Conservation (phyloP, 2,888 invertebrate genomes). For the Himalopsyche kuldschensis region DNA sequence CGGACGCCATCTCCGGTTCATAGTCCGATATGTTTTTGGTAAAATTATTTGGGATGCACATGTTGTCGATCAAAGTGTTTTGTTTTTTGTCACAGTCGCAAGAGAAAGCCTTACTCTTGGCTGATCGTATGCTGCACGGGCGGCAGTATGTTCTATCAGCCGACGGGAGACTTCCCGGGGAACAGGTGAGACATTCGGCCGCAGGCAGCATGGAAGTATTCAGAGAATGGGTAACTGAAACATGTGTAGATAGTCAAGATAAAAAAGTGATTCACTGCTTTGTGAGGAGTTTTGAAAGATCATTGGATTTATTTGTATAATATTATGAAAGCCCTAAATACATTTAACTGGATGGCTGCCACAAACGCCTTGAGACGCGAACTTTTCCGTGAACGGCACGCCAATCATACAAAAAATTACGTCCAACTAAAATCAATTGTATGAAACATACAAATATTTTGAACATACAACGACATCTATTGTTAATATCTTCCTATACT, state of each 20-base stretch:
- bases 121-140: conserved; percentile 44
- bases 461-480: too few relatives aligned
- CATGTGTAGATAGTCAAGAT: not conserved
- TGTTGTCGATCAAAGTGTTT: conserved; percentile 32
- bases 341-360: too few relatives aligned
- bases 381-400: too few relatives aligned
- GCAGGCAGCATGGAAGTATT: conserved; percentile 46
- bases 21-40: conserved; percentile 46
- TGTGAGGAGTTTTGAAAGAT: too few relatives aligned
- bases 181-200: conserved; percentile 50
- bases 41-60: conserved; percentile 48
- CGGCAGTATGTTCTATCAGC: conserved; percentile 47
- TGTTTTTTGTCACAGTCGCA: conserved; percentile 46
- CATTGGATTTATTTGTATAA: too few relatives aligned
- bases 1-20: conserved; percentile 45
- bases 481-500: too few relatives aligned
- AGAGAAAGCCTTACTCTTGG: conserved; percentile 34
- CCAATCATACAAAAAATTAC: too few relatives aligned
- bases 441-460: too few relatives aligned
- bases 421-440: too few relatives aligned
- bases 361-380: too few relatives aligned
- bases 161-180: conserved; percentile 48
- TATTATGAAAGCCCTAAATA: too few relatives aligned
- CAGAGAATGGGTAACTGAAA: conserved; percentile 48
- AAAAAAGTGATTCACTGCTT: too few relatives aligned